Conservation (phyloP, 2,888 invertebrate genomes). For the Cabera pusaria region DNA sequence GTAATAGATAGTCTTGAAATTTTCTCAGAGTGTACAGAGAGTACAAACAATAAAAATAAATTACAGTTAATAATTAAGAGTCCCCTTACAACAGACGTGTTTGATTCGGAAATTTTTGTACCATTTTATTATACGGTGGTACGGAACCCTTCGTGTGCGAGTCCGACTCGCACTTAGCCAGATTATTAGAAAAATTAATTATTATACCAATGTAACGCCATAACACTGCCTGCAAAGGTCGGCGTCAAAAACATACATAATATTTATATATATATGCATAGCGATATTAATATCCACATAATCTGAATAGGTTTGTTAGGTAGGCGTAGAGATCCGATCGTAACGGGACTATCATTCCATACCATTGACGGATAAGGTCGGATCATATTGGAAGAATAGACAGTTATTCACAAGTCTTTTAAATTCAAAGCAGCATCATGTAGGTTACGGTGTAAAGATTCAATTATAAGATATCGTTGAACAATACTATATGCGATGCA, state of each 20-base stretch:
- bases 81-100: too few species aligned
- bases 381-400: conserved; percentile 18
- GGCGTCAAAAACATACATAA: conserved; percentile 28
- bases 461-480: conserved; percentile 70
- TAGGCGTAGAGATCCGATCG: conserved; percentile 28
- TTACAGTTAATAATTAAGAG: too few species aligned
- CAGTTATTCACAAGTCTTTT: conserved; percentile 26
- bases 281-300: conserved; percentile 45
- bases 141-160: too few species aligned
- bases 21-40: too few species aligned
- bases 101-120: too few species aligned
- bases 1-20: too few species aligned
- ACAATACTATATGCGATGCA: conserved; percentile 66
- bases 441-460: conserved; percentile 67
- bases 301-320: conserved; percentile 45
- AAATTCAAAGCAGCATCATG: conserved; percentile 42
- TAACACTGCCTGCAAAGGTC: conserved; percentile 3
- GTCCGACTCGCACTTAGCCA: too few species aligned
- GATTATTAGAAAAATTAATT: conserved; percentile 19
- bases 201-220: too few species aligned
- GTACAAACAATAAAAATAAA: too few species aligned
- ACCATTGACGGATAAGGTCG: conserved; percentile 25
- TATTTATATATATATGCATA: conserved; percentile 58
- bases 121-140: too few species aligned
- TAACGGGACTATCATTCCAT: conserved; percentile 32